Evolutionary conservation across 2,888 invertebrate genomes (phyloP).

Genomic region (Drosophila maculinotata): DNA sequence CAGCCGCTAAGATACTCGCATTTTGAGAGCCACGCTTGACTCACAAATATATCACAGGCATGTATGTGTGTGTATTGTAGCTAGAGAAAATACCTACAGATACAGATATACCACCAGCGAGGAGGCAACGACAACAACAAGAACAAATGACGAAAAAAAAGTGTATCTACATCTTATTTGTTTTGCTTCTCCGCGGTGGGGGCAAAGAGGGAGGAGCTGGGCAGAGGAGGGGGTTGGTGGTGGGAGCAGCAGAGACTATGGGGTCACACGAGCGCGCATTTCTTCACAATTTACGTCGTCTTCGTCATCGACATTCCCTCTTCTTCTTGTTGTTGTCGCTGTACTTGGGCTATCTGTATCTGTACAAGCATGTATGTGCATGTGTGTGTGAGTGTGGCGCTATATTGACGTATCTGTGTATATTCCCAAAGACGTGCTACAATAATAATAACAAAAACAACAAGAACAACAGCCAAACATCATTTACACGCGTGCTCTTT

Average conservation of each 20-base stretch:
- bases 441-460: slow-evolving; percentile 29
- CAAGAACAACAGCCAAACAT: slow-evolving; percentile 56
- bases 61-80: slow-evolving; percentile 1
- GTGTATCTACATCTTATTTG: slow-evolving; percentile 83
- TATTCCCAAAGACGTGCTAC: slow-evolving; percentile 68
- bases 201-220: slow-evolving; percentile 2
- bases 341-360: slow-evolving; percentile 55
- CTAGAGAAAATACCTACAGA: slow-evolving; percentile 56
- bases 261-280: slow-evolving; percentile 81
- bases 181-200: slow-evolving; percentile 56
- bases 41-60: background rate
- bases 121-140: slow-evolving; percentile 41
- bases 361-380: slow-evolving; percentile 21
- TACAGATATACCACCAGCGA: slow-evolving; percentile 56
- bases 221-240: slow-evolving; percentile 17
- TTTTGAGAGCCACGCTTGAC: slow-evolving; percentile 41
- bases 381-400: slow-evolving; percentile 46
- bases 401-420: slow-evolving; percentile 74
- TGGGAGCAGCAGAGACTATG: slow-evolving; percentile 59
- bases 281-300: slow-evolving; percentile 77
- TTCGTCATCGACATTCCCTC: slow-evolving; percentile 47
- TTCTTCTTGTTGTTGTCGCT: slow-evolving; percentile 21
- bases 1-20: slow-evolving; percentile 49
- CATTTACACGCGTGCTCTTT: slow-evolving; percentile 81
- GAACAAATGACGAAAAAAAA: slow-evolving; percentile 49